A percentile compares a stretch with the other conserved stretches of the same genome.
These are phyloP conservation scores for Drosophila nannoptera DNA, from an alignment of 1,140 invertebrate genomes.

Conservation along the genomic window DNA sequence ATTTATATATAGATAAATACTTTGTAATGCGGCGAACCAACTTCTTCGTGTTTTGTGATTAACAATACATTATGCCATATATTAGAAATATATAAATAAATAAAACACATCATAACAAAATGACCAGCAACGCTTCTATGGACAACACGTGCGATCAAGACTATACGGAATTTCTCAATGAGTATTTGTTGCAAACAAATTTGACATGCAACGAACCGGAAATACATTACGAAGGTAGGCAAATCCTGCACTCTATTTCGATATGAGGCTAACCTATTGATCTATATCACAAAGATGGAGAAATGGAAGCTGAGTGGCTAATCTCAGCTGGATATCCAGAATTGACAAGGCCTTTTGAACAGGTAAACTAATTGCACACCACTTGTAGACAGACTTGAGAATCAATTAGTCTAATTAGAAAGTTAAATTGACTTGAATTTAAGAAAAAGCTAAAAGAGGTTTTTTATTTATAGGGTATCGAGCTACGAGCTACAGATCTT, in stretches of 20 bases:
- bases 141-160: constrained; percentile 73
- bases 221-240: constrained; percentile 72
- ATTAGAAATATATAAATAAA: constrained; percentile 23
- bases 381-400: neutral
- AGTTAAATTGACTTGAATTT: neutral
- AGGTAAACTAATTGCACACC: constrained; percentile 43
- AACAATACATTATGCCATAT: constrained; percentile 64
- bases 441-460: neutral
- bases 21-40: constrained; percentile 12
- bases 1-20: constrained; percentile 7
- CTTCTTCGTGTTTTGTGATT: constrained; percentile 31
- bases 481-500: constrained; percentile 64
- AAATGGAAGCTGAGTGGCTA: constrained; percentile 78
- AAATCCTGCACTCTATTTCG: neutral
- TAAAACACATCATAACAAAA: constrained; percentile 51
- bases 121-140: constrained; percentile 62
- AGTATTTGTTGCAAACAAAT: constrained; percentile 73
- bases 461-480: constrained; percentile 55
- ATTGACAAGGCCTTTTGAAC: constrained; percentile 75
- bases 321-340: constrained; percentile 75
- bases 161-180: constrained; percentile 74
- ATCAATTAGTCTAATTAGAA: neutral
- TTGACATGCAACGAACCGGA: constrained; percentile 66
- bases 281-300: constrained; percentile 61
- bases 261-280: neutral